Evolutionary conservation across 2,113 vertebrate species (phyloP).

Genomic region (Entosphenus tridentatus): DNA sequence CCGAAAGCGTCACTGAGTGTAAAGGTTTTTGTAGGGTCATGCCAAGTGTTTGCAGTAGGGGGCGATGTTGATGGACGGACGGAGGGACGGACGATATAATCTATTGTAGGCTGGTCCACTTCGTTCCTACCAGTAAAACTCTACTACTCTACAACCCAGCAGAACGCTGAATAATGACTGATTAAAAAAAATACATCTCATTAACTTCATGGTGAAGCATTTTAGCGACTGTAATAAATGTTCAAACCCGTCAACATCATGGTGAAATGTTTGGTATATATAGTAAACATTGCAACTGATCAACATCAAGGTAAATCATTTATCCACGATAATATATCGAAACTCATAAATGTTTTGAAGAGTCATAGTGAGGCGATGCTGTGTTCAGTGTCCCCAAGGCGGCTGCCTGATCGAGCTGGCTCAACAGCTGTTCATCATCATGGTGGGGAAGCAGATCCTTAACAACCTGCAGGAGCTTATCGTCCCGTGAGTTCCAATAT

Average conservation of each 20-base stretch:
- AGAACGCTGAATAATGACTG: too few relatives aligned
- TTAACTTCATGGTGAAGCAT: constrained; percentile 7
- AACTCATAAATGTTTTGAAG: too few relatives aligned
- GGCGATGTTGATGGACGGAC: too few relatives aligned
- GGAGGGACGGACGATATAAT: too few relatives aligned
- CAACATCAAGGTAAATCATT: not conserved
- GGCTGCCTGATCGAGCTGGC: constrained; percentile 37
- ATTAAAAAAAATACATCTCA: too few relatives aligned
- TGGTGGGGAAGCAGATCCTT: constrained; percentile 40
- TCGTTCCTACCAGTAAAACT: too few relatives aligned
- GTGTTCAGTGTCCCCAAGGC: constrained; percentile 26
- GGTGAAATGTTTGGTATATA: not conserved
- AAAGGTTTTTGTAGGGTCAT: too few relatives aligned
- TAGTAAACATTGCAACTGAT: not conserved
- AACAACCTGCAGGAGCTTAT: constrained; percentile 37
- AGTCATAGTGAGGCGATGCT: not conserved
- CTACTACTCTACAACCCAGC: too few relatives aligned
- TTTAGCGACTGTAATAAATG: constrained; percentile 7
- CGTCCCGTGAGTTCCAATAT: constrained; percentile 21
- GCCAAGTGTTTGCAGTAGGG: too few relatives aligned
- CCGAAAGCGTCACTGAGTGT: too few relatives aligned
- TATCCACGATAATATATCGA: too few relatives aligned
- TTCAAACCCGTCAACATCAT: not conserved
- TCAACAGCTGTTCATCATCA: constrained; percentile 41
- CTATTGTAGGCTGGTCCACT: too few relatives aligned